A percentile compares a stretch with the other conserved stretches of the same genome.
These are phyloP conservation scores for Pyrochroa serraticornis DNA, from an alignment of 2,888 invertebrate species.

Conservation along the genomic window DNA sequence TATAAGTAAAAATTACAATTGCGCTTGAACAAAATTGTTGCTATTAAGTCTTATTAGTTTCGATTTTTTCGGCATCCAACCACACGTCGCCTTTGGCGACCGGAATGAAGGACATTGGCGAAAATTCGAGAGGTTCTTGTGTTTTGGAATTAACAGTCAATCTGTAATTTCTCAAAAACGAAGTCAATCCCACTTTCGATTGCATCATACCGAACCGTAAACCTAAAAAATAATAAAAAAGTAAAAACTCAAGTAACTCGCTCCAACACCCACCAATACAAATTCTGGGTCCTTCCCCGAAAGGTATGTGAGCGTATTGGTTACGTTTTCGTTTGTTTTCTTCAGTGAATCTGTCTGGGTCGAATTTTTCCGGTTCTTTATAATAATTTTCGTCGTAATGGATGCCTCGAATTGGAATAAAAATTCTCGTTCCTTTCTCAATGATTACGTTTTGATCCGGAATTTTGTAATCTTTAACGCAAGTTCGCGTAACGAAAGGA, in stretches of 20 bases:
- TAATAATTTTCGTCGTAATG: constrained; percentile 33
- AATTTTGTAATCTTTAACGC: constrained; percentile 41
- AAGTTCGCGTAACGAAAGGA: constrained; percentile 34
- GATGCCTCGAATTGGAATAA: constrained; percentile 35
- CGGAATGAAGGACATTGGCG: background rate
- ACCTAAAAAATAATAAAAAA: constrained; percentile 10
- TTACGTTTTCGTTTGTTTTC: constrained; percentile 19
- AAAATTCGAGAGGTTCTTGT: constrained; percentile 12
- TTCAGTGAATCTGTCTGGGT: constrained; percentile 31
- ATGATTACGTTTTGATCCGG: constrained; percentile 46
- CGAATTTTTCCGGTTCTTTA: constrained; percentile 28
- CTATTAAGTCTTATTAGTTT: too few species aligned
- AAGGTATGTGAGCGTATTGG: constrained; percentile 5
- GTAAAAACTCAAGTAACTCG: background rate
- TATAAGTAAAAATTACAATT: too few species aligned
- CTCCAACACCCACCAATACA: background rate
- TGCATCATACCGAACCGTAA: constrained; percentile 29
- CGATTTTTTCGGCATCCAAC: constrained; percentile 19
- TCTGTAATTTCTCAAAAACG: constrained; percentile 20
- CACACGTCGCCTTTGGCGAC: constrained; percentile 8
- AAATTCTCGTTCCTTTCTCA: constrained; percentile 48
- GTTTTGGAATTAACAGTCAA: constrained; percentile 24
- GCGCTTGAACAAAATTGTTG: too few species aligned
- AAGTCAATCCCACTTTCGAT: constrained; percentile 24
- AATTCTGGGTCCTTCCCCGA: constrained; percentile 11